Percentiles rank a stretch among this genome's conserved stretches.
Conservation (phyloP, 1,140 invertebrate genomes). For the Druon quercuslanigerum region DNA sequence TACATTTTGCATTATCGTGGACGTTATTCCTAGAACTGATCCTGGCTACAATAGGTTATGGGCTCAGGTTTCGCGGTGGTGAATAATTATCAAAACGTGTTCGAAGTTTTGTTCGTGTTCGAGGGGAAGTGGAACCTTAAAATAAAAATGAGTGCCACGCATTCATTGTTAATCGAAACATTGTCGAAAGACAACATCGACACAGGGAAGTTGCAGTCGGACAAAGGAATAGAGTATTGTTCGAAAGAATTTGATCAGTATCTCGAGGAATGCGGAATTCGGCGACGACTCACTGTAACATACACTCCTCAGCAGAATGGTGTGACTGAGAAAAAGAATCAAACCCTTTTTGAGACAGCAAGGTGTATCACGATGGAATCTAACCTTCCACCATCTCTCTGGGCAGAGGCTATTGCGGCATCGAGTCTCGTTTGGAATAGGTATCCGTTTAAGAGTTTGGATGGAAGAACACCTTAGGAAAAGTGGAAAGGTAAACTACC, state of each 20-base stretch:
- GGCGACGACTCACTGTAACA: constrained; percentile 36
- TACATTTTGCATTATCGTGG: no score
- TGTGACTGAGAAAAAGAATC: neutral
- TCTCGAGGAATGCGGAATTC: constrained; percentile 22
- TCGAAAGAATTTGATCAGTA: neutral
- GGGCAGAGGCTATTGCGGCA: neutral
- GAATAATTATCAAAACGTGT: no score
- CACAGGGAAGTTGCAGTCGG: no score
- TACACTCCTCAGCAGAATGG: constrained; percentile 8
- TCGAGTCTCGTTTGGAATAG: neutral
- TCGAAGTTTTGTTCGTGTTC: no score
- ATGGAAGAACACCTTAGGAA: constrained; percentile 42
- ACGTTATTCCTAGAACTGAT: no score
- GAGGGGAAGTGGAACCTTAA: neutral
- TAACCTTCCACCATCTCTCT: neutral
- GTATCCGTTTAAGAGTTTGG: neutral
- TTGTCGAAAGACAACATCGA: no score
- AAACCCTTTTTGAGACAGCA: constrained; percentile 21
- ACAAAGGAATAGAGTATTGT: constrained; percentile 40
- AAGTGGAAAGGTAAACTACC: constrained; percentile 52
- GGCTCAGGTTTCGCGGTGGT: neutral
- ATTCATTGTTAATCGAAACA: no score
- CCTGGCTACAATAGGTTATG: neutral
- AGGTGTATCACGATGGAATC: constrained; percentile 15
- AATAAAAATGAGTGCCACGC: no score